Evolutionary conservation across 2,113 vertebrate species (phyloP), one percentile per base, ranked within the genome.

Genomic region (Xiphophorus hellerii): DNA sequence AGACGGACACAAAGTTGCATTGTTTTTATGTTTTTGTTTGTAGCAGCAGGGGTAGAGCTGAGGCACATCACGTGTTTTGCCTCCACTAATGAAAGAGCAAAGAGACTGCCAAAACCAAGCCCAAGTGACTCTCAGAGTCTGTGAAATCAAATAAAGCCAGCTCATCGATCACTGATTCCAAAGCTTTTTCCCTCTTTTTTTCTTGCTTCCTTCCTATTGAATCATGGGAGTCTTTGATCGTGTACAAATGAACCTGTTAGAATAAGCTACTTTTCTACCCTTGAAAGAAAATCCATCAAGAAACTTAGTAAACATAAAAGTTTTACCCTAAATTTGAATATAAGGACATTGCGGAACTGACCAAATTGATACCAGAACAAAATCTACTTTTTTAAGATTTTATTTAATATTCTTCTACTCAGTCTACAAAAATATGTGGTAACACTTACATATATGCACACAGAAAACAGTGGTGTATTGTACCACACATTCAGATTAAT

Each of bases 111-210:
- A 88, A 89, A 90, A 84, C 73, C 74, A 33, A 51, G 78, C 75
- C 91, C 83, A 81, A 90, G 90, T 77, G 35, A 74, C 85, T 82
- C 82, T 83, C 75, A 35, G 76, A 74, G 76, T 85, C 91, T 94
- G 94, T 94, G 93, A 95, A 94, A 92, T 94, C 83, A 89, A 94
- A 94, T 92, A 95, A 95, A 94, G 91, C 88, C 82, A 88, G 91
- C 95, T 95, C 95, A 95, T 95, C 94, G 93, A 95, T 95, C 95
- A 95, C 94, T 84, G 81, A 92, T 92, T 95, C 93, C 94, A 94
- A 93, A 84, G 84, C 75, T 83, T 87, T 89, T 87, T 80, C 61
- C 48, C 76, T 66, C 58, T 60, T 62, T 77, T 88, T 77, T 88
- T 87, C 83, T 75, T 71, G 44, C 51, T 66, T 77, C 77, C 85